phyloP scores from a whole-genome alignment of 2,888 invertebrate species.

The Dorcus parallelipipedus region DNA sequence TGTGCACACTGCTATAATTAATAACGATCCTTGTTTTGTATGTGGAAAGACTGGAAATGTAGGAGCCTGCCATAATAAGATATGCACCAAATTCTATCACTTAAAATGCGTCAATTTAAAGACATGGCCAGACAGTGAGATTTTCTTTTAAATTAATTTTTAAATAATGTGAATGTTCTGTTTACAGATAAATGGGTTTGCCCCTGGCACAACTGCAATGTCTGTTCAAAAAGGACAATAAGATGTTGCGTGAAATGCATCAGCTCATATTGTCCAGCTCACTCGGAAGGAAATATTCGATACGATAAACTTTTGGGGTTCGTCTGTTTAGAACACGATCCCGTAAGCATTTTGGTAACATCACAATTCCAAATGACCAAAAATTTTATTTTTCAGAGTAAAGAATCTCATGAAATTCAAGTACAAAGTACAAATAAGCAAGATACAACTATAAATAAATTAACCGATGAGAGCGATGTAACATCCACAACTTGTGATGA shows the following conservation, averaged over 20 bases:
- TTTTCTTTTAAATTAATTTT: neutral
- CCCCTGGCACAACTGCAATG: slow-evolving; percentile 46
- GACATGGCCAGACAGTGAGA: slow-evolving; percentile 31
- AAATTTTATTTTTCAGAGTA: slow-evolving; percentile 16
- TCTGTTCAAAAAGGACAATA: slow-evolving; percentile 44
- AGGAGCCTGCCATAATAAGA: slow-evolving; percentile 40
- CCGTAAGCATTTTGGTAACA: slow-evolving; percentile 16
- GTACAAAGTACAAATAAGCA: slow-evolving; percentile 7
- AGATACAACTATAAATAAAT: slow-evolving; percentile 4
- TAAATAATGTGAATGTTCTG: neutral
- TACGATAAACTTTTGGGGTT: slow-evolving; percentile 41
- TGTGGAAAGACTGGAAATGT: slow-evolving; percentile 38
- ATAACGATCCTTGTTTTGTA: slow-evolving; percentile 39
- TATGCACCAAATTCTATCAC: slow-evolving; percentile 45
- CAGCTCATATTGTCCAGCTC: slow-evolving; percentile 46
- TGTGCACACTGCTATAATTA: slow-evolving; percentile 9
- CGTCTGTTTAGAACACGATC: slow-evolving; percentile 37
- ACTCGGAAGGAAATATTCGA: slow-evolving; percentile 44
- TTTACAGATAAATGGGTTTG: slow-evolving; percentile 42
- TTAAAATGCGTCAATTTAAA: slow-evolving; percentile 40
- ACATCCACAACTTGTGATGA: slow-evolving; percentile 27
- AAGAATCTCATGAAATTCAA: slow-evolving; percentile 15
- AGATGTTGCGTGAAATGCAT: slow-evolving; percentile 45
- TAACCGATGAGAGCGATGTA: slow-evolving; percentile 26
- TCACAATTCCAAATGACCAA: too few species aligned